Conservation (phyloP, 2,113 vertebrate species). For the Pelecanoides urinatrix region DNA sequence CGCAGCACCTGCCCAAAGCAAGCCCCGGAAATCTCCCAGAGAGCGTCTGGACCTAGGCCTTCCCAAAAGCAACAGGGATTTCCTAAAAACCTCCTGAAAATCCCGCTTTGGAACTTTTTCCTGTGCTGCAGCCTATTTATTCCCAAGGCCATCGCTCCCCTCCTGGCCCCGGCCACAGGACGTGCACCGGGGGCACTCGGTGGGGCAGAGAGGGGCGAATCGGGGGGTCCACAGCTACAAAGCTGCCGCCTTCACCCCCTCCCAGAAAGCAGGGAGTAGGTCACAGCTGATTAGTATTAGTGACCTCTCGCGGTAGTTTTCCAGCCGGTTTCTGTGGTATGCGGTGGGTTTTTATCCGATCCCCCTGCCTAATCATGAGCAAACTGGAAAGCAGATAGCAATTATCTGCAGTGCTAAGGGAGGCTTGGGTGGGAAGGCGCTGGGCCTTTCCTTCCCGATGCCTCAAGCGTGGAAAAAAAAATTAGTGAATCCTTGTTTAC, state of each 20-base stretch:
- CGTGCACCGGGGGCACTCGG: accelerated
- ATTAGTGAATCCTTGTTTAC: not conserved
- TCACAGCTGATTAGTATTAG: not conserved
- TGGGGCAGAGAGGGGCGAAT: not conserved
- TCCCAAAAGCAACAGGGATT: accelerated
- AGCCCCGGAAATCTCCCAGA: not conserved
- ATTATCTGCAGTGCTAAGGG: not conserved
- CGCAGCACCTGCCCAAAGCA: accelerated
- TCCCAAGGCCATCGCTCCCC: accelerated
- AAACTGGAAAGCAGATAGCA: not conserved
- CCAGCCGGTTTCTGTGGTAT: accelerated
- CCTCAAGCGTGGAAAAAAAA: not conserved
- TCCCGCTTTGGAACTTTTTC: not conserved
- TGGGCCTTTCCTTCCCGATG: not conserved
- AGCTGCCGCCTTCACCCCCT: not conserved
- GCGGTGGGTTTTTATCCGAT: not conserved
- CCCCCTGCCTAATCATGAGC: not conserved
- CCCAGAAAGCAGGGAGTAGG: not conserved
- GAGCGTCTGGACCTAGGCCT: not conserved
- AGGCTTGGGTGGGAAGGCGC: not conserved
- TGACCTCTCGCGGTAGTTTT: not conserved
- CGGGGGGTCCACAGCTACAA: accelerated
- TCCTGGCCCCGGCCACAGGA: not conserved
- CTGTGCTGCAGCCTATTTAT: not conserved
- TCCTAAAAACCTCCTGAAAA: not conserved